Base-by-base conservation (phyloP, 1,140 invertebrate species). In the Papilio aristodemus region DNA sequence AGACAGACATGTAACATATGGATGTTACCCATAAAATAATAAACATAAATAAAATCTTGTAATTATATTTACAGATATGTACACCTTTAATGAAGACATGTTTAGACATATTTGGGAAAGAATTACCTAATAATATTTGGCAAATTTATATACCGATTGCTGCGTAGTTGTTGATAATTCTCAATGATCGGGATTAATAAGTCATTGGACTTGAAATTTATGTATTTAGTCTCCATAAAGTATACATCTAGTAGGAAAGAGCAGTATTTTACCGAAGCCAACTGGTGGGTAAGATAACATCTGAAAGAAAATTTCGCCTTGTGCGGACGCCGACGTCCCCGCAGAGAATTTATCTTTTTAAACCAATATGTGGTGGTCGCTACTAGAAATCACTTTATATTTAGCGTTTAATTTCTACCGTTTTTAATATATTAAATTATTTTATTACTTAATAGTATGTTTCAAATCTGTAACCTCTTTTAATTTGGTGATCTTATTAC, bases 41-140 rank as follows among this genome's bases (percentile, higher is more conserved):
- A 32, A 7, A 27, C 19, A 32, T 6, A 46, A 46, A 59, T 68
- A 58, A 46, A 57, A 57, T 8, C 19, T 22, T 13, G 22, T 11
- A 41, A 50, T 67, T 63, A 27, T 63, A 64, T 62, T 82, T 80
- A 22, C 77, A 90, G 87, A 62, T 89, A 73, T 87, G 83, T 69
- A 73, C 81, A n/a, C 86, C 81, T 17, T 38, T 83, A 68, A 83
- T 89, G 84, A 89, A 87, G 69, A 90, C 88, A 13, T 84, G 83
- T 67, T 76, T 90, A 46, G 88, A 90, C 57, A 77, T 88, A 4
- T 90, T 87, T 58, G 88, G 88, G 14, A 78, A 78, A 19, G 88
- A 90, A 64, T 69, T 81, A 25, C 79, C 84, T 0, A 86, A 85
- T 75, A 89, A 89, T 77, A 73, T 90, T 69, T 89, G 87, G 87